Percentiles rank a stretch among this genome's conserved stretches.
Evolutionary conservation across 2,113 vertebrate species (phyloP).

Genomic region (Todiramphus chloris): DNA sequence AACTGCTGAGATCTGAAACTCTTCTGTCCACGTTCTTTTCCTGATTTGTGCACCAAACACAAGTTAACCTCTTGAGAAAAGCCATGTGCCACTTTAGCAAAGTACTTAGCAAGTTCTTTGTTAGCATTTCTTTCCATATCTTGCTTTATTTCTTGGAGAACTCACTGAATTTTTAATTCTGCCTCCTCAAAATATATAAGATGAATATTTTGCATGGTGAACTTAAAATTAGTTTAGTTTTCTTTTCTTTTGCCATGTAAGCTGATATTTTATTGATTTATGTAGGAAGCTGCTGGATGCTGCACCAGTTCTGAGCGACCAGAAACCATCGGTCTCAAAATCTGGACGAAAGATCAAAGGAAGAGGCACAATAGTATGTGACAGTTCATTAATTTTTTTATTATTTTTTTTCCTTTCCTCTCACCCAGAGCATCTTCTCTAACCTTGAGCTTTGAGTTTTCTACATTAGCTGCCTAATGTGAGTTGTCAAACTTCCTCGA

Average conservation of each 20-base stretch:
- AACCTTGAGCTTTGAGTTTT: not conserved
- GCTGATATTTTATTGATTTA: constrained; percentile 2
- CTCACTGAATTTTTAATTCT: not conserved
- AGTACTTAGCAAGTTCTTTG: not conserved
- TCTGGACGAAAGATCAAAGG: constrained; percentile 97
- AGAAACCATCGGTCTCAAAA: constrained; percentile 93
- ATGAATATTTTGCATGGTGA: not conserved
- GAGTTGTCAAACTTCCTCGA: not conserved
- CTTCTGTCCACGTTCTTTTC: accelerated
- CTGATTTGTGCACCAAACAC: not conserved
- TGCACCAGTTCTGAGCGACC: constrained; percentile 70
- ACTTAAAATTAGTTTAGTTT: not conserved
- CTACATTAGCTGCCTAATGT: not conserved
- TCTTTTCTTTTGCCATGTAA: not conserved
- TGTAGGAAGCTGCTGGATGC: constrained; percentile 83
- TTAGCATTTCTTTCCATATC: not conserved
- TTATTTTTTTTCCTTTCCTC: not conserved
- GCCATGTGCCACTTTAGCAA: not conserved
- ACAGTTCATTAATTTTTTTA: not conserved
- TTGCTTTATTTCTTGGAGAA: not conserved
- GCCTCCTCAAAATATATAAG: not conserved
- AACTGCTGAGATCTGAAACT: not conserved
- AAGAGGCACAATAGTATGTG: constrained; percentile 93
- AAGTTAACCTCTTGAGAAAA: not conserved
- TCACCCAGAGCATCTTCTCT: not conserved